Evolutionary conservation across 2,797 vertebrate genomes (phyloP), one percentile per base, ranked within the genome.

Genomic region (Trematomus bernacchii): DNA sequence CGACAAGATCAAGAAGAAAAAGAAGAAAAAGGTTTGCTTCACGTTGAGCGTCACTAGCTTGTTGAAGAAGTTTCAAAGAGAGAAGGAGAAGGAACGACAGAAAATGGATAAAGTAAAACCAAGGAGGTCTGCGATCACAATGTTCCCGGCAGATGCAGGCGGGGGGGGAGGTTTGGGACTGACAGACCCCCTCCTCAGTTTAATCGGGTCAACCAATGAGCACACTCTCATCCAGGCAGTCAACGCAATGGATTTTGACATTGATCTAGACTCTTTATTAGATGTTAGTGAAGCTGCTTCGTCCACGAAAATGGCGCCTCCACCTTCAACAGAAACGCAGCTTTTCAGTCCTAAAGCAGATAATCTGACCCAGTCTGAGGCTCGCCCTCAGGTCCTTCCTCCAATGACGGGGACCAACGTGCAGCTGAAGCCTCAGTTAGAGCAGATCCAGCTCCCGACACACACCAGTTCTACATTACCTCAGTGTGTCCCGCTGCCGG

Each of bases 61-160:
- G 97, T 77, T 99, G 76, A 97, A 95, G 76, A 97, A 96, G 77
- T 98, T 99, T 77, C 96, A 97, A 73, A 96, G 95, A 53, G 96
- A 97, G 87, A 99, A 98, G 57, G 96, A 96, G 23, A 89, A 62
- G 51, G 84, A 91, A 15, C 85, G 68, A 16, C 68, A 84, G 76
- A 86, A 87, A 78, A 54, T 65, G 58, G 63, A 77, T 30, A 62
- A 33, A 18, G 50, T 62, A 0, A 66, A n/a, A 23, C 78, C 5
- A 42, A 74, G 1, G 53, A 13, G 19, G 0, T 44, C 75, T 3
- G 61, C 21, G 1, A 33, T 76, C 51, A 59, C 40, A 10, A n/a
- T 44, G 42, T 85, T 81, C 48, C 91, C 87, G 0, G 86, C 76
- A 10, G 92, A 89, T 13, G 88, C 87, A 18, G 85, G 43, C 0